Evolutionary conservation across 2,888 invertebrate species (phyloP).

Genomic region (Synergus gifuensis): DNA sequence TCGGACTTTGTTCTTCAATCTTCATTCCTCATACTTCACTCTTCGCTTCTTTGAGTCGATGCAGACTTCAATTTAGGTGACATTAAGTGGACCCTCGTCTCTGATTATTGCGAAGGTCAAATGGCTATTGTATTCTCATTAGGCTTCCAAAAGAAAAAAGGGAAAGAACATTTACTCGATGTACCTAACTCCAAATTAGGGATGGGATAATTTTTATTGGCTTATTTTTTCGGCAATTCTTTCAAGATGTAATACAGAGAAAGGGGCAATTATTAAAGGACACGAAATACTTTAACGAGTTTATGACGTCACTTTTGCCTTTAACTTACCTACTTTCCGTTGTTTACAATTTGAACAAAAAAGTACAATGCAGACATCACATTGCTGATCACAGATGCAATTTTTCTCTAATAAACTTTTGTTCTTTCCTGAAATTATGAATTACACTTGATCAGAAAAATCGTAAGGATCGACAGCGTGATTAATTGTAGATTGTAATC

Average conservation of each 20-base stretch:
- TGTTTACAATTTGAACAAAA: conserved; percentile 20
- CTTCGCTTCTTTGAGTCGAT: not conserved
- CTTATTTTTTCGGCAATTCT: not conserved
- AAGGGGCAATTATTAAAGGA: not conserved
- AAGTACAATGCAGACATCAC: conserved; percentile 23
- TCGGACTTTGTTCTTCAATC: conserved; percentile 5
- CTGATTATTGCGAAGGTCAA: not conserved
- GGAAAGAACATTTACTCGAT: not conserved
- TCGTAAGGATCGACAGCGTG: not conserved
- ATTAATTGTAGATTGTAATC: not conserved
- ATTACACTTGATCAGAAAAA: too few relatives aligned
- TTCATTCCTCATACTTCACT: not conserved
- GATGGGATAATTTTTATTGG: not conserved
- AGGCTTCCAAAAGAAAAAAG: conserved; percentile 20
- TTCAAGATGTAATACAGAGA: not conserved
- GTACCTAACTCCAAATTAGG: not conserved
- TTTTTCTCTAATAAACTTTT: not conserved
- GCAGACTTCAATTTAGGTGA: conserved; percentile 26
- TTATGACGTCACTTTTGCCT: conserved; percentile 21
- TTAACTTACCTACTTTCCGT: conserved; percentile 10
- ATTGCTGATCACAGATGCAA: not conserved
- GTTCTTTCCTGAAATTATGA: not conserved
- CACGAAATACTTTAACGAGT: not conserved
- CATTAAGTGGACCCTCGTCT: conserved; percentile 23
- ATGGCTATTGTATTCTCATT: conserved; percentile 27